A percentile compares a stretch with the other conserved stretches of the same genome.
Conservation (phyloP, 2,113 vertebrate genomes). For the Coptodon bakossiorum region DNA sequence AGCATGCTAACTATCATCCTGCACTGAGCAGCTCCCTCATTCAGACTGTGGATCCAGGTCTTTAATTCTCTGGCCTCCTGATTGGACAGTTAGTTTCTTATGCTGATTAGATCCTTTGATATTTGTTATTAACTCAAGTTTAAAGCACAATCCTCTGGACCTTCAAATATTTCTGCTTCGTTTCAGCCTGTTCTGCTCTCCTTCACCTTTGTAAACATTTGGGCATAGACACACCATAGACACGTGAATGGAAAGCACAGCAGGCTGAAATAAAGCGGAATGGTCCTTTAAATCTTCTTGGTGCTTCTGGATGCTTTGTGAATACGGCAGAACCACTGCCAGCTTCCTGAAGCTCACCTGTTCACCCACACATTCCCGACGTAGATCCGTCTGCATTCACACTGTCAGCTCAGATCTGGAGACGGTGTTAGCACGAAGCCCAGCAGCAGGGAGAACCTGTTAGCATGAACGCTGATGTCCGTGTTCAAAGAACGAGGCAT, state of each 20-base stretch:
- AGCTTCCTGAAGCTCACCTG: background rate
- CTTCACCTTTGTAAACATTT: background rate
- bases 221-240: background rate
- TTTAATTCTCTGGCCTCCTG: background rate
- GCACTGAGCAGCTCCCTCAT: background rate
- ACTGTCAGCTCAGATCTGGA: background rate
- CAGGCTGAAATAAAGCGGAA: rapidly evolving
- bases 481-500: background rate
- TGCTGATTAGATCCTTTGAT: background rate
- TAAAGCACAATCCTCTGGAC: background rate
- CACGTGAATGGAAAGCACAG: rapidly evolving
- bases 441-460: background rate
- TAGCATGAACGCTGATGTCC: background rate
- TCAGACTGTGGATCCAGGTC: background rate
- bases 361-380: background rate
- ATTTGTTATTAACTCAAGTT: background rate
- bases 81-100: background rate
- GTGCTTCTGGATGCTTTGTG: background rate
- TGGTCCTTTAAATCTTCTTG: background rate
- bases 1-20: background rate
- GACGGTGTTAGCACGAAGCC: background rate
- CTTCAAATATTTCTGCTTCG: background rate
- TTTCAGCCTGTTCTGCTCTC: background rate
- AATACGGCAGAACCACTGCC: background rate
- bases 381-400: background rate